Conservation (phyloP, 2,797 vertebrate species). For the Tokudaia muenninki region DNA sequence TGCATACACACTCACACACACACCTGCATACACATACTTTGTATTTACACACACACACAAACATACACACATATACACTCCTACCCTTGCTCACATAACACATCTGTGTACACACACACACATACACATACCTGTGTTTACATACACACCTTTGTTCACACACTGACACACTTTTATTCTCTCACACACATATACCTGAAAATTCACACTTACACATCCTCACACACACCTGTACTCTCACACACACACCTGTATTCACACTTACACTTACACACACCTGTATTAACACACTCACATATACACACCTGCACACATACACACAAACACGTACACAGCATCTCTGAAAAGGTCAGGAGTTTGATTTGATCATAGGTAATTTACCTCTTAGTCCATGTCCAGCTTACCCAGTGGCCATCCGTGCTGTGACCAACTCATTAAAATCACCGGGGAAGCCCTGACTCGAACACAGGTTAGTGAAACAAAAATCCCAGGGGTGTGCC, state of each 20-base stretch:
- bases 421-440: not conserved
- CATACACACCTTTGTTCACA: not conserved
- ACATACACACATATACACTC: not conserved
- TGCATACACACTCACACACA: not conserved
- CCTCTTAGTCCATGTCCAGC: not conserved
- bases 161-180: not conserved
- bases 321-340: not conserved
- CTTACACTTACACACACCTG: not conserved
- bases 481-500: not conserved
- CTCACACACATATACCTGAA: not conserved
- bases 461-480: not conserved
- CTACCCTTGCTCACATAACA: too few relatives aligned
- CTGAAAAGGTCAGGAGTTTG: conserved; percentile 4
- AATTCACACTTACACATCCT: too few relatives aligned
- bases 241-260: too few relatives aligned
- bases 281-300: not conserved
- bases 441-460: not conserved
- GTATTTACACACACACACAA: not conserved
- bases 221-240: too few relatives aligned
- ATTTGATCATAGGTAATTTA: not conserved
- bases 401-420: not conserved
- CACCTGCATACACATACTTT: not conserved
- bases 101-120: too few relatives aligned
- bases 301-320: not conserved
- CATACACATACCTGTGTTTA: not conserved